These are phyloP conservation scores for Pristionchus fissidentatus DNA, from an alignment of 2,888 invertebrate genomes.

Conservation along the genomic window DNA sequence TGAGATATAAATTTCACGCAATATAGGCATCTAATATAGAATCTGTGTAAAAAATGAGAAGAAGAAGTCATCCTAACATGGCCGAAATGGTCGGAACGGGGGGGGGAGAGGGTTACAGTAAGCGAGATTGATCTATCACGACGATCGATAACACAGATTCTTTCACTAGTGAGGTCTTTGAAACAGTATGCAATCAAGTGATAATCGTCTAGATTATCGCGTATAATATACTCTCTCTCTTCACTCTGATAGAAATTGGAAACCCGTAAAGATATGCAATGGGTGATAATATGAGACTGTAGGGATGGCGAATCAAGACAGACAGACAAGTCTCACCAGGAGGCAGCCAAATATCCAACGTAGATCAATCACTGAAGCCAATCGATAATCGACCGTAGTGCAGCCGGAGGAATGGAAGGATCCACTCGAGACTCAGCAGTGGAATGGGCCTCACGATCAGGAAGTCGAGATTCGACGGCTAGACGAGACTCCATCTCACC, in stretches of 20 bases:
- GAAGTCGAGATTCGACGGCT: constrained; percentile 18
- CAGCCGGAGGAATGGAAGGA: no score
- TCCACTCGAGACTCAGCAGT: no score
- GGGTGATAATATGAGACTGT: no score
- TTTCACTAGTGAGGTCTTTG: background rate
- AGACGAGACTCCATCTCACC: constrained; percentile 20
- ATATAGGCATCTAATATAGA: constrained; percentile 1
- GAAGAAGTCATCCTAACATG: constrained; percentile 14
- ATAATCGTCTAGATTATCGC: background rate
- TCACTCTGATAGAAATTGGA: constrained; percentile 15
- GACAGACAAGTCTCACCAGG: no score
- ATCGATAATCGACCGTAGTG: no score
- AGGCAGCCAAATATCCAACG: no score
- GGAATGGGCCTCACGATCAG: background rate
- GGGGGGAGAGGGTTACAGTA: background rate
- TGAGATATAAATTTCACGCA: constrained; percentile 22
- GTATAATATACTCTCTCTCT: background rate
- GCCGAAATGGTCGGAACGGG: background rate
- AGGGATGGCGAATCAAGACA: no score
- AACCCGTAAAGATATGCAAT: constrained; percentile 17
- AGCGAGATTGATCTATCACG: no score
- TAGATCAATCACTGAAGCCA: no score
- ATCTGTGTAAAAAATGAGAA: constrained; percentile 27
- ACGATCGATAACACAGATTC: background rate
- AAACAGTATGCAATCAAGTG: constrained; percentile 4